Conservation (phyloP, 2,888 invertebrate species). For the Spisula subtruncata region DNA sequence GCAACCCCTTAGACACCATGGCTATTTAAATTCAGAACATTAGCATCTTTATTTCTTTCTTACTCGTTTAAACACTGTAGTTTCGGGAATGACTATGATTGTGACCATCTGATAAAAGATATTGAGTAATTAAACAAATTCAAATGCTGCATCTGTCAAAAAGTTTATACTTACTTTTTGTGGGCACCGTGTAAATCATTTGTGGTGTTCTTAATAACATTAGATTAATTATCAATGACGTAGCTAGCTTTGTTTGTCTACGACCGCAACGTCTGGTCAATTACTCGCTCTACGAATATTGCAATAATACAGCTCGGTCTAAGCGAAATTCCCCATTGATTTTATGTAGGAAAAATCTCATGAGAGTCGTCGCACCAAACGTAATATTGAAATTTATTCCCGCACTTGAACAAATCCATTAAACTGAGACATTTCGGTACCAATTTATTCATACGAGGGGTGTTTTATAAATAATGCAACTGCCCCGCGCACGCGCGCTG, state of each 20-base stretch:
- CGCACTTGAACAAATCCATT: neutral
- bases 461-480: no score
- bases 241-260: neutral
- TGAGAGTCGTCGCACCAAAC: constrained; percentile 16
- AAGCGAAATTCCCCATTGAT: neutral
- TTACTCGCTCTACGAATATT: neutral
- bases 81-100: no score
- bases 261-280: neutral
- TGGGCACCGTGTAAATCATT: neutral
- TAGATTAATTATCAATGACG: neutral
- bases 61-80: no score
- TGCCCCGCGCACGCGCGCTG: no score
- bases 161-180: no score
- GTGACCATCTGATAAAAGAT: no score
- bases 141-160: no score
- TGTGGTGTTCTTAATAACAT: neutral
- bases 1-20: no score
- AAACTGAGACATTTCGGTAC: neutral
- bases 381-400: constrained; percentile 14
- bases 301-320: neutral
- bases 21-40: no score
- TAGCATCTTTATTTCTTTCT: no score
- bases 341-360: neutral
- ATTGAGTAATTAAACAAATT: no score
- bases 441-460: neutral